These are phyloP conservation scores for Anticlea derivata DNA, from an alignment of 2,888 invertebrate species.

Conservation along the genomic window DNA sequence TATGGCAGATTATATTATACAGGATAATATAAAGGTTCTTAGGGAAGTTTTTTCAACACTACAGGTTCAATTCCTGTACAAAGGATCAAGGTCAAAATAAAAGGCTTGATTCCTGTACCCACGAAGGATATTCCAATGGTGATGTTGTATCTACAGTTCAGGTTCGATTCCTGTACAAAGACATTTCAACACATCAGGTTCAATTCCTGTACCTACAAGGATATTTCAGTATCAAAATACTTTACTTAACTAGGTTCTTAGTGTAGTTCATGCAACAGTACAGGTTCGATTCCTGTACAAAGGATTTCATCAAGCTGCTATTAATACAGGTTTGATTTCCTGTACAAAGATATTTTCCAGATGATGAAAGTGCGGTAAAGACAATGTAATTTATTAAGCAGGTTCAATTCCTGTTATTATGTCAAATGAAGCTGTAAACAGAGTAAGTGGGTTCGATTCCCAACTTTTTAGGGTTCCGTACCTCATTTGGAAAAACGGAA, in stretches of 20 bases:
- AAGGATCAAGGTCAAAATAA: neutral
- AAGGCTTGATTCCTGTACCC: neutral
- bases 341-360: constrained; percentile 8
- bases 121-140: neutral
- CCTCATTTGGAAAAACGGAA: too few relatives aligned
- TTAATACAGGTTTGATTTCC: constrained; percentile 32
- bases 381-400: too few relatives aligned
- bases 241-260: too few relatives aligned
- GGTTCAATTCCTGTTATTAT: constrained; percentile 28
- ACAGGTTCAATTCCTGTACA: constrained; percentile 35
- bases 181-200: neutral
- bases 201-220: too few relatives aligned
- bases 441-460: constrained; percentile 26
- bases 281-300: constrained; percentile 37
- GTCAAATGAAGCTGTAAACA: too few relatives aligned
- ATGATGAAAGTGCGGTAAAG: too few relatives aligned
- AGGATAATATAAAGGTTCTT: too few relatives aligned
- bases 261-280: neutral
- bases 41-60: too few relatives aligned
- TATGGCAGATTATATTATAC: too few relatives aligned
- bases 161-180: neutral
- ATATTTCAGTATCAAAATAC: too few relatives aligned
- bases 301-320: neutral
- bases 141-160: too few relatives aligned
- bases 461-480: too few relatives aligned